These are phyloP conservation scores for Mallotus villosus DNA, from an alignment of 2,797 vertebrate species.

Conservation along the genomic window DNA sequence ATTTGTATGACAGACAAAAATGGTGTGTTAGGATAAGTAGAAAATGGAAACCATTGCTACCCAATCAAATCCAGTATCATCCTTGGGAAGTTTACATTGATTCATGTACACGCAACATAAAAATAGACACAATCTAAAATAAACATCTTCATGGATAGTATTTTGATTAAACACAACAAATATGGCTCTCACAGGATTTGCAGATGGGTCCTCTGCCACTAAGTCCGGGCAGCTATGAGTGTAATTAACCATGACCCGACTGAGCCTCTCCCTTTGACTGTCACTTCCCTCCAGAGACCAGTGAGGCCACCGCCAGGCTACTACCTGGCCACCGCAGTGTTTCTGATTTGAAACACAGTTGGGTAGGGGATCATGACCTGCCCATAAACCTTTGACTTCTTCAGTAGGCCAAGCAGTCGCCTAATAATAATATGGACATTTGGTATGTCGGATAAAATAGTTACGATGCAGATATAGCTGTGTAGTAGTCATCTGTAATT, in stretches of 20 bases:
- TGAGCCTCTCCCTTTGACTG: slow-evolving; percentile 1
- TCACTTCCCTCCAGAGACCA: not conserved
- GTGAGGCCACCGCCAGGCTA: not conserved
- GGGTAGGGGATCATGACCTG: not conserved
- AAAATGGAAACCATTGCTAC: not conserved
- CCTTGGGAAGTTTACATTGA: no score
- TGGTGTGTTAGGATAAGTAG: not conserved
- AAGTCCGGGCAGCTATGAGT: not conserved
- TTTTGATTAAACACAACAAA: no score
- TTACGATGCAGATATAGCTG: not conserved
- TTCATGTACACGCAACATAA: no score
- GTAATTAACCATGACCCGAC: not conserved
- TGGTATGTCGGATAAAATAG: not conserved
- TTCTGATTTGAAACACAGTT: not conserved
- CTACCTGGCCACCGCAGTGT: not conserved
- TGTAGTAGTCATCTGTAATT: not conserved
- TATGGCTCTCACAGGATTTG: no score
- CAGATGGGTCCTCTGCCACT: no score
- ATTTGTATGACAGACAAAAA: not conserved
- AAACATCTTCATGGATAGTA: no score
- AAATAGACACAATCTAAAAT: no score
- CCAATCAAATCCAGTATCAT: not conserved
- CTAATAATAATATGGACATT: not conserved
- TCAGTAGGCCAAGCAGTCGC: not conserved
- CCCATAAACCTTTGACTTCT: not conserved